phyloP scores from a whole-genome alignment of 2,797 vertebrate species.

The Chloroceryle inda region DNA sequence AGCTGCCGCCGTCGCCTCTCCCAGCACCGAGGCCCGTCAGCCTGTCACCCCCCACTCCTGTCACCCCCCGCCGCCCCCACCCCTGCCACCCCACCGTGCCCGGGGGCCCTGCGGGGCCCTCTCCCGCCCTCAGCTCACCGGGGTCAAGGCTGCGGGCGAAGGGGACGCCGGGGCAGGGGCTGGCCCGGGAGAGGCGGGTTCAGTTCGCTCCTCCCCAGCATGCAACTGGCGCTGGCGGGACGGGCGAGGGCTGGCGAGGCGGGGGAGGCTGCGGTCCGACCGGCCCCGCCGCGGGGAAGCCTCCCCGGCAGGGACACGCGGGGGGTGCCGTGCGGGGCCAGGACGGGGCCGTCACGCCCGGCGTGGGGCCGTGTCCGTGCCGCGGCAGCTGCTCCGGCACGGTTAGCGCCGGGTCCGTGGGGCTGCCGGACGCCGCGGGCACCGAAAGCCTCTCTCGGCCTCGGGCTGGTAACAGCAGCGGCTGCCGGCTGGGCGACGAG shows the following conservation, averaged over 20 bases:
- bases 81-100: neutral
- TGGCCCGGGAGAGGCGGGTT: neutral
- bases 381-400: rapidly evolving
- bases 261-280: rapidly evolving
- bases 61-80: neutral
- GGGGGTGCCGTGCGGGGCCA: too few species aligned
- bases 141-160: constrained; percentile 29
- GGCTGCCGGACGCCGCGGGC: neutral
- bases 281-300: neutral
- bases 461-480: neutral
- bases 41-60: neutral
- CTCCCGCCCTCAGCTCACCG: neutral
- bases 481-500: neutral
- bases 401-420: rapidly evolving
- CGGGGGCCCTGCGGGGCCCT: neutral
- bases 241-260: neutral
- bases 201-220: neutral
- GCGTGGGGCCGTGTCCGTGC: too few species aligned
- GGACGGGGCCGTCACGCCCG: neutral
- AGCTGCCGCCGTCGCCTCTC: neutral
- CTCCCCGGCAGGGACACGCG: rapidly evolving
- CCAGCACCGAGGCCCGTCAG: neutral
- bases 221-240: neutral
- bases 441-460: rapidly evolving
- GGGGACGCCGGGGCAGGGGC: neutral